Base-by-base conservation (phyloP, 2,113 vertebrate genomes). In the Chaetops frenatus region DNA sequence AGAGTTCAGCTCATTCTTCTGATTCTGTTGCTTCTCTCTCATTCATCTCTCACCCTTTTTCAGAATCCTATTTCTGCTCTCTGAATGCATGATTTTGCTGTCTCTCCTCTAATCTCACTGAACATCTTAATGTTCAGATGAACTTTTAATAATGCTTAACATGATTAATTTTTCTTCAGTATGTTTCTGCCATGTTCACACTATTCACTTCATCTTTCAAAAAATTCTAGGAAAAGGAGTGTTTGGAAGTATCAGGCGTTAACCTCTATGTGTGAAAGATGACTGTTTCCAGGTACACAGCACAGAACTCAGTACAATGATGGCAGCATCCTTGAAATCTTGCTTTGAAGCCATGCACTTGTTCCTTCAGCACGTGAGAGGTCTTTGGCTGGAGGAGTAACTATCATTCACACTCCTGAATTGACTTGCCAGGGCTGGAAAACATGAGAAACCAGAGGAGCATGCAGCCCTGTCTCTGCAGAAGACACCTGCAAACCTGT, bases 121-220 rank as follows among this genome's bases (percentile, higher is more conserved):
- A 83, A 62, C 1, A 5, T 36, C 28, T 83, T 28, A 71, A 6
- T n/a, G 25, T 83, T 62, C 57, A 76, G 22, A 72, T 42, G 28
- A 86, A 67, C 15, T 36, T 82, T 66, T 50, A 67, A 45, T 67
- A 80, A 28, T 11, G 64, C 60, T 81, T 42, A 10, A 67, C 89
- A 45, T 58, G 0, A 71, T 36, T 58, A 13, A 4, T 24, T 67
- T 40, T 82, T 91, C 72, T 64, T 7, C 24, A 0, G 0, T 29
- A 11, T 33, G 2, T 86, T 76, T 62, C 81, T 91, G 12, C 20
- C 38, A 45, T 40, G 2, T 45, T 83, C 28, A 42, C 7, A 9
- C 13, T 77, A 48, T n/a, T 69, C 4, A 28, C 70, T 78, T 73
- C 20, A 42, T 54, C 0, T 0, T 38, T 84, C 40, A 47, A 21